A percentile compares a stretch with the other conserved stretches of the same genome.
Conservation (phyloP, 2,113 vertebrate species). For the Microtus richardsoni region DNA sequence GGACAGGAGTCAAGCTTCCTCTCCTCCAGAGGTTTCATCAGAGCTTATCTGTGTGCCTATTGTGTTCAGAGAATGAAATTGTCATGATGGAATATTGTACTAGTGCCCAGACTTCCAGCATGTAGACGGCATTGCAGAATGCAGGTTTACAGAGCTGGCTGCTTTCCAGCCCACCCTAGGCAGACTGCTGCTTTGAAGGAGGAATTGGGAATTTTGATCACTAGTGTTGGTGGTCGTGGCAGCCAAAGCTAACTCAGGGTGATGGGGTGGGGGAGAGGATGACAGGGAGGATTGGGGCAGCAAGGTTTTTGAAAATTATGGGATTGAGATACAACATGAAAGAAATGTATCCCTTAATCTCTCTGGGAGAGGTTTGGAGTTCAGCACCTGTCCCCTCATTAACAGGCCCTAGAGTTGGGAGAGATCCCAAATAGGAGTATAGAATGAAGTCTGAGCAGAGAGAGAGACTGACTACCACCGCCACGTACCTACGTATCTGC, state of each 20-base stretch:
- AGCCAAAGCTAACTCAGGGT: background rate
- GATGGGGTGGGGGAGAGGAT: background rate
- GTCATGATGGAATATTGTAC: conserved; percentile 51
- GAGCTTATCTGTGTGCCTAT: conserved; percentile 61
- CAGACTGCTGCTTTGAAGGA: background rate
- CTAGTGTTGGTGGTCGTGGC: background rate
- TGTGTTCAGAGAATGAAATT: conserved; percentile 55
- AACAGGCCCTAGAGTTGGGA: background rate
- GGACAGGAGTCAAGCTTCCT: conserved; percentile 70
- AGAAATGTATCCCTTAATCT: background rate
- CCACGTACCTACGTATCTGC: background rate
- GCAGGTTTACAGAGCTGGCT: background rate
- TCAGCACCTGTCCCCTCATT: background rate
- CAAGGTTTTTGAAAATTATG: background rate
- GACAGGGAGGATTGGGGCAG: background rate
- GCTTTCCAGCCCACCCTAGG: background rate
- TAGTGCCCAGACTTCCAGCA: background rate
- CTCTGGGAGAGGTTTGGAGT: background rate
- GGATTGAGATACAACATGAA: background rate
- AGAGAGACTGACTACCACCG: background rate
- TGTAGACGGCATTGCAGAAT: background rate
- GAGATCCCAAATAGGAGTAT: background rate
- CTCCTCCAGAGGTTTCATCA: conserved; percentile 44
- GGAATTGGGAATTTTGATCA: background rate
- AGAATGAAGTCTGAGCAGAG: background rate